Evolutionary conservation across 1,140 invertebrate species (phyloP), one percentile per base, ranked within the genome.

Genomic region (Pseudomyrmex flavicornis): DNA sequence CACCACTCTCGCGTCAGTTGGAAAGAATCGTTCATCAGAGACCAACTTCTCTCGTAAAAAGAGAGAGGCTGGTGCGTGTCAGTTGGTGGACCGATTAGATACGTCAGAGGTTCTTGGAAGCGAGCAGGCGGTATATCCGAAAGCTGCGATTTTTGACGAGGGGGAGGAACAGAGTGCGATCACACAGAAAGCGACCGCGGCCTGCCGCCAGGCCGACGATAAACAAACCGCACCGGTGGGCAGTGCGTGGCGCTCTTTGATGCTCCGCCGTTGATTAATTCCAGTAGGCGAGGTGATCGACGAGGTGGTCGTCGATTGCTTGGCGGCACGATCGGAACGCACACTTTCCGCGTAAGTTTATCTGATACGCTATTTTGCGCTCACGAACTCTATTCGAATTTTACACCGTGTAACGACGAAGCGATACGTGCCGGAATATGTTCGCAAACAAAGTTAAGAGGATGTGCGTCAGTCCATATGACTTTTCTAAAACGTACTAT

Each of bases 251-350:
- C 84, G 85, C 88, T 89, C 93, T 94, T 94, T 94, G 93, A 94
- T 93, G 92, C 91, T 85, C 68, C 76, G 88, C 88, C 91, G 88
- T 92, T 94, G 93, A 94, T 94, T 94, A 93, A 93, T 93, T 91
- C 90, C 88, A 86, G 89, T 89, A 88, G 84, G 90, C 92, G 90
- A 92, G 84, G 90, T 5, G 79, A 69, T 50, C 66, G 54, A 80
- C 17, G 35, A 35, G 66, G 52, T 80, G 76, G 66, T 35, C 66
- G 54, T 12, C 22, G 66, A 80, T 72, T 46, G 61, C 54, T 35
- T 80, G 20, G 54, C 54, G 22, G 56, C 44, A 70, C 54, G 52
- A 70, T 79, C 48, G 17, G 66, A 80, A 58, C 52, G 63, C 26
- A 56, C 68, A 80, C 17, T 80, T 20, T 35, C 22, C 20, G 54